Evolutionary conservation across 92 coral and sea anemone genomes (phyloP), one percentile per base, ranked within the genome.

Genomic region (Siderastrea radians): DNA sequence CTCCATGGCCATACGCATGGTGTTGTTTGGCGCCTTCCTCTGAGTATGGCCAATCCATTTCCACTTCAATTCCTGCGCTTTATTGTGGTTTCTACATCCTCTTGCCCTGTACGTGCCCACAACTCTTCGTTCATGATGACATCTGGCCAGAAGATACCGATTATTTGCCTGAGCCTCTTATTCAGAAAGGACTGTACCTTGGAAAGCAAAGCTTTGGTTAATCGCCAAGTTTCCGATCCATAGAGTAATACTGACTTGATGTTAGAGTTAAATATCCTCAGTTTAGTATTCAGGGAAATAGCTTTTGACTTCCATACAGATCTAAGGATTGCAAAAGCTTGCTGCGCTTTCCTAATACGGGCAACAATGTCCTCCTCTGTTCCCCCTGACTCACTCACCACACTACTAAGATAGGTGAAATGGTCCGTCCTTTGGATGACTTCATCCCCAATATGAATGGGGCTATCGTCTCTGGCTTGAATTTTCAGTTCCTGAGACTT

Each of bases 201-300:
- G 5, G 69, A 67, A 3, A 15, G 72, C 77, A 46, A 67, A 19
- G 85, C 68, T 80, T 54, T 80, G 16, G 68, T 80, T 54, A 58
- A 54, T 44, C 53, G 45, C 73, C 90, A 86, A 62, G 90, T 77
- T 60, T 86, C 72, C 73, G 82, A 57, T 38, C 84, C 89, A 43
- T 85, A 76, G 11, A 76, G 49, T 8, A 85, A 72, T 48, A 85
- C 83, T 16, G 89, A 26, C 17, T 38, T 46, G 43, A 85, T 84
- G 14, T 53, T 75, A 59, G 84, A 75, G 79, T 85, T 85, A 16
- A 67, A 67, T 67, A 67, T 46, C 69, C 79, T 75, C 52, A 44
- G 5, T 52, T 85, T 77, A 8, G 84, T 85, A 17, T 60, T 68
- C 6, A 72, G 54, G 62, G 61, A 74, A 38, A 57, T 15, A 46